Conservation (phyloP, 2,888 invertebrate genomes). For the Meganola albula region DNA sequence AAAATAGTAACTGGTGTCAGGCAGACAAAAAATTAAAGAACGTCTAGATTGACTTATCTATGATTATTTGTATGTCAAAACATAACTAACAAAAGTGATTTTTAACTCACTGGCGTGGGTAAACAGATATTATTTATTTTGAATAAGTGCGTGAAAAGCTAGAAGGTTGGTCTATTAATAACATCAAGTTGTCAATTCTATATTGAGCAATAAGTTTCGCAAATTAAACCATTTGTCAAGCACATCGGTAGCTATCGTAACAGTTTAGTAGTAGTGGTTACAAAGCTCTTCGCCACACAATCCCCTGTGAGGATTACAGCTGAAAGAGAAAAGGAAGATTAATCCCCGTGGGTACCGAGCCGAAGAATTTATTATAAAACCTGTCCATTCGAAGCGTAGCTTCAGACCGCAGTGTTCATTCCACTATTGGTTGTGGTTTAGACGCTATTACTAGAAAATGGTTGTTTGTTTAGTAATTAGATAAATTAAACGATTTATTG, state of each 20-base stretch:
- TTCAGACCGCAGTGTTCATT: conserved; percentile 32
- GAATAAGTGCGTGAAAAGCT: too few relatives aligned
- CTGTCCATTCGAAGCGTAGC: conserved; percentile 52
- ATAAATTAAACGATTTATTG: too few relatives aligned
- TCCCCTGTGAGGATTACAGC: conserved; percentile 67
- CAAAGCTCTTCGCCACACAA: conserved; percentile 62
- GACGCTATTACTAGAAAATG: conserved; percentile 30
- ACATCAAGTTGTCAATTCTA: too few relatives aligned
- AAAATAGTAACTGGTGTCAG: too few relatives aligned
- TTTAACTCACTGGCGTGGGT: too few relatives aligned
- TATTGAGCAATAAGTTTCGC: conserved; percentile 20
- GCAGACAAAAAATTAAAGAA: too few relatives aligned
- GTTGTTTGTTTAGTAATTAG: conserved; percentile 14
- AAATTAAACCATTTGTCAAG: conserved; percentile 30
- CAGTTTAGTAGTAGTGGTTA: conserved; percentile 47
- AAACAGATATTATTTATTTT: too few relatives aligned
- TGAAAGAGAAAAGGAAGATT: conserved; percentile 74
- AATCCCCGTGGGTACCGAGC: conserved; percentile 65
- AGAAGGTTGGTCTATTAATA: too few relatives aligned
- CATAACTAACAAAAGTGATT: too few relatives aligned
- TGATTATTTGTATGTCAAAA: too few relatives aligned
- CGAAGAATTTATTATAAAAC: conserved; percentile 72
- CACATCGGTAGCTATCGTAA: conserved; percentile 30
- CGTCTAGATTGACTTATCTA: too few relatives aligned
- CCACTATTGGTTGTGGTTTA: conserved; percentile 43